Percentiles rank a stretch among this genome's conserved stretches.
Conservation (phyloP, 2,888 invertebrate genomes). For the Auanema sp. region DNA sequence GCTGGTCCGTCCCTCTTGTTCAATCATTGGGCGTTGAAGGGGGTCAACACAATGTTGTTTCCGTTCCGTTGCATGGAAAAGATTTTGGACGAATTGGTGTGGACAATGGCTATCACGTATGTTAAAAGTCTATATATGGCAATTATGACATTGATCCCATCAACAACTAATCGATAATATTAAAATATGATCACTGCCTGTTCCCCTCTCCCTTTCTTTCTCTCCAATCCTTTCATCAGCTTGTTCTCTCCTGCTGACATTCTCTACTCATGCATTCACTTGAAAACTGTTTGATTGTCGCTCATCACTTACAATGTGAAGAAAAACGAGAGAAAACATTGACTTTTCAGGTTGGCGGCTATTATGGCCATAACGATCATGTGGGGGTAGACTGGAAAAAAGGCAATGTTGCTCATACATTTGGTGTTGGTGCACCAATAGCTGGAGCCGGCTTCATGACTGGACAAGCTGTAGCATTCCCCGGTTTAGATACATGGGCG, state of each 20-base stretch:
- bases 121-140: conserved; percentile 2
- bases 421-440: conserved; percentile 45
- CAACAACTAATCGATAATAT: too few species aligned
- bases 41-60: conserved; percentile 46
- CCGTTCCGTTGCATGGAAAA: conserved; percentile 34
- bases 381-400: conserved; percentile 42
- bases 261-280: neutral
- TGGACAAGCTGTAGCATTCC: conserved; percentile 42
- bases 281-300: neutral
- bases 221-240: too few species aligned
- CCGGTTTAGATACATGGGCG: conserved; percentile 41
- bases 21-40: conserved; percentile 57
- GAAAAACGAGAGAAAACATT: neutral
- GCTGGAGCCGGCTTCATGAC: conserved; percentile 39
- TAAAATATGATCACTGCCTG: too few species aligned
- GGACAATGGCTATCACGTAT: conserved; percentile 42
- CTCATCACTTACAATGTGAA: neutral
- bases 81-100: conserved; percentile 38
- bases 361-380: conserved; percentile 47
- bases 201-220: too few species aligned
- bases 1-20: conserved; percentile 54
- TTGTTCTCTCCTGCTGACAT: neutral
- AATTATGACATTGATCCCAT: too few species aligned
- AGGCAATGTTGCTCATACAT: conserved; percentile 39
- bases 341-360: conserved; percentile 34